Evolutionary conservation across 2,797 vertebrate species (phyloP).

Genomic region (Cephalopachus bancanus): DNA sequence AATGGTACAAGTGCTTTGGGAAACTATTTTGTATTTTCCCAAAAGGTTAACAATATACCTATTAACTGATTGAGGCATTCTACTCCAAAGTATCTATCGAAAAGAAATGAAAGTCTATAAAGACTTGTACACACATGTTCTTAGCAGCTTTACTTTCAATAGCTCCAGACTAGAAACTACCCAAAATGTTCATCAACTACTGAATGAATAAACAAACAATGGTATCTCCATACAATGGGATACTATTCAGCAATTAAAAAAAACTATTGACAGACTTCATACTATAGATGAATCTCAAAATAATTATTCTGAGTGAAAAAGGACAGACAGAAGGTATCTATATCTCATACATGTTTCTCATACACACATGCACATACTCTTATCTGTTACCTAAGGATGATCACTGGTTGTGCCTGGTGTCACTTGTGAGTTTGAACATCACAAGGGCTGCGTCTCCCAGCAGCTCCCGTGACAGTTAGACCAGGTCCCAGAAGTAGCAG

Average conservation of each 20-base stretch:
- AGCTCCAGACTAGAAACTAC: too few species aligned
- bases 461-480: too few species aligned
- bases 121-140: neutral
- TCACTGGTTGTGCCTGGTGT: neutral
- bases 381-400: neutral
- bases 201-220: too few species aligned
- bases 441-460: neutral
- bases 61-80: neutral
- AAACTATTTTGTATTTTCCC: neutral
- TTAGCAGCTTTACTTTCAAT: too few species aligned
- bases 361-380: neutral
- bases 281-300: neutral
- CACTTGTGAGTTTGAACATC: neutral
- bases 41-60: neutral
- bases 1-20: neutral
- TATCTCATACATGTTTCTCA: neutral
- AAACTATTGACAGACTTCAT: neutral
- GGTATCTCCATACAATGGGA: neutral
- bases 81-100: neutral
- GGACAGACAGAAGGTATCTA: neutral
- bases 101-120: neutral
- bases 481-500: too few species aligned
- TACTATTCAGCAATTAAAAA: neutral
- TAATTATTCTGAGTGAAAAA: neutral
- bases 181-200: too few species aligned